These are phyloP conservation scores for Pteropus alecto DNA, from an alignment of 2,113 vertebrate species.

Conservation along the genomic window DNA sequence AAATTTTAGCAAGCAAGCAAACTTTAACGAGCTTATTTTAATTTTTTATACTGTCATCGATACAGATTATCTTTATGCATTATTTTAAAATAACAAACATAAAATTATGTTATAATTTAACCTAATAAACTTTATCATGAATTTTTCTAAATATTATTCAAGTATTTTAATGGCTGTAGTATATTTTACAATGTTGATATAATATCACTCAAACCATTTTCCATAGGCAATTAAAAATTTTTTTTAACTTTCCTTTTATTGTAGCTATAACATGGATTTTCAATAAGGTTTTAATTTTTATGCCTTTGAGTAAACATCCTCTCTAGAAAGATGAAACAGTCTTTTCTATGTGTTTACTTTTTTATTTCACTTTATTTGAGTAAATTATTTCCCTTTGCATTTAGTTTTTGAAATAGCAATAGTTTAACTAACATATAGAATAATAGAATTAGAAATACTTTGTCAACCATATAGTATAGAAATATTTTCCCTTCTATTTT, in stretches of 20 bases:
- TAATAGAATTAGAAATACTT: neutral
- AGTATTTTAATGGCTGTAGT: neutral
- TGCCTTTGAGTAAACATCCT: neutral
- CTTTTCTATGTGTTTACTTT: neutral
- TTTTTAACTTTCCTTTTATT: neutral
- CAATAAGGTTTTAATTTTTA: neutral
- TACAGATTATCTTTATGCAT: neutral
- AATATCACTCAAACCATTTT: neutral
- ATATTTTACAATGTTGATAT: neutral
- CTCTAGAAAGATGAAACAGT: neutral
- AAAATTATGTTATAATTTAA: neutral
- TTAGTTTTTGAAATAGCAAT: neutral
- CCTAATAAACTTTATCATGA: neutral
- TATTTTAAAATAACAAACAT: neutral
- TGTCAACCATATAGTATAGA: neutral
- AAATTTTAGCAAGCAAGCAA: neutral
- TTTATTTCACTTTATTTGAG: neutral
- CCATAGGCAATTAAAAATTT: neutral
- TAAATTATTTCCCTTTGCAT: constrained; percentile 28
- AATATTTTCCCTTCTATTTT: neutral
- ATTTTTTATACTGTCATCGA: neutral
- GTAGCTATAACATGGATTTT: neutral
- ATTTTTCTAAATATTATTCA: constrained; percentile 10
- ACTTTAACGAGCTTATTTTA: neutral
- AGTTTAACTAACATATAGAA: neutral